Evolutionary conservation across 2,888 invertebrate species (phyloP).

Genomic region (Diarsia mendica): DNA sequence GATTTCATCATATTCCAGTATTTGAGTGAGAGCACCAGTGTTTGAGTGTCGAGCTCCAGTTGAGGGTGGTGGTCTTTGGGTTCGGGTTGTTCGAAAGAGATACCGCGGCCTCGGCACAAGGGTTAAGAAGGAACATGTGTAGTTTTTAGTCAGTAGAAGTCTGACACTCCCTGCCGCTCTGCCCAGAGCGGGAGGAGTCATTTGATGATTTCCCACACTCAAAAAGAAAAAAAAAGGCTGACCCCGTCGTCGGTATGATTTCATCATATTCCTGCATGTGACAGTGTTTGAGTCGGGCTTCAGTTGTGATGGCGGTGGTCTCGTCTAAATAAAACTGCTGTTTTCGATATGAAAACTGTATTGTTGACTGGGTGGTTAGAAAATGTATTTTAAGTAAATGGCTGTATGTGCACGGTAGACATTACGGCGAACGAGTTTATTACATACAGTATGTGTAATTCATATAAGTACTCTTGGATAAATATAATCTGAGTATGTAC

Average conservation of each 20-base stretch:
- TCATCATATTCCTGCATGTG: neutral
- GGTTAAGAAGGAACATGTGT: no score
- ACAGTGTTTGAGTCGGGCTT: neutral
- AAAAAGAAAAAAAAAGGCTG: no score
- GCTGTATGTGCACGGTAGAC: neutral
- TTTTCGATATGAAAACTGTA: neutral
- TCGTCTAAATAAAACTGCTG: neutral
- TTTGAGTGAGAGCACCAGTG: no score
- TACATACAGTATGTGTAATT: neutral
- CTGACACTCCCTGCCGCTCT: no score
- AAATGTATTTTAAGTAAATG: neutral
- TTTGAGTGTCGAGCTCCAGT: no score
- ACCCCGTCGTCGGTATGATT: no score
- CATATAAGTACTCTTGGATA: neutral
- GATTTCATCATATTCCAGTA: neutral
- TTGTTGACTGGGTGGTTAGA: neutral
- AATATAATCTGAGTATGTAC: neutral
- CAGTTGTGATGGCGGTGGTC: neutral
- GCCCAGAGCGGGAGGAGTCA: no score
- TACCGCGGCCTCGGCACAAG: no score
- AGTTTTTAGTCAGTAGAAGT: no score
- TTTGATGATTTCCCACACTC: no score
- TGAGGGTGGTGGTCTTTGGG: no score
- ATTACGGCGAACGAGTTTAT: neutral
- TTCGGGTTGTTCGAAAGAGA: no score